These are phyloP conservation scores for Ciconia stormi DNA, from an alignment of 2,113 vertebrate species.

Conservation along the genomic window DNA sequence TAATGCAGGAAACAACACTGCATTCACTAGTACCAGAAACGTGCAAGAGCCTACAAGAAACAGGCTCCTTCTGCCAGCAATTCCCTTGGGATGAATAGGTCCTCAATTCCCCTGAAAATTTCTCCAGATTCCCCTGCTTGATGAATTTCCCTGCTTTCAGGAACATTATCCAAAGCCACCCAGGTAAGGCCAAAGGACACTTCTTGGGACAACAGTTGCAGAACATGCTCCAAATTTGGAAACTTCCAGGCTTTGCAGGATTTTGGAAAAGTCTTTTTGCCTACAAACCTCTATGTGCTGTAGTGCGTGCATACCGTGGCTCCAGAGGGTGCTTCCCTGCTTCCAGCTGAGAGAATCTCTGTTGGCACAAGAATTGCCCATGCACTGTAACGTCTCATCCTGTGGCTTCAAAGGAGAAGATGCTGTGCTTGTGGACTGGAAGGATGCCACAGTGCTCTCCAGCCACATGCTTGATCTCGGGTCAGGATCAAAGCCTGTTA, in stretches of 20 bases:
- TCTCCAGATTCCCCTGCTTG: not conserved
- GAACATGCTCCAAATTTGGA: not conserved
- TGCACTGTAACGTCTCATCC: accelerated
- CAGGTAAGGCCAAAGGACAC: not conserved
- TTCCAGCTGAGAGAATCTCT: not conserved
- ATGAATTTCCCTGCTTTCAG: not conserved
- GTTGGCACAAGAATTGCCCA: not conserved
- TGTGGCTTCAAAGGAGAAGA: not conserved
- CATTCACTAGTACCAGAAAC: not conserved
- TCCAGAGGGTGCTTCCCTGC: not conserved
- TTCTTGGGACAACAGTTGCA: not conserved
- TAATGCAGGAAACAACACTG: not conserved
- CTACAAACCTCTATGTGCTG: not conserved
- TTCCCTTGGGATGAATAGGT: not conserved
- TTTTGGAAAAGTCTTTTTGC: not conserved
- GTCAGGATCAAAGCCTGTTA: not conserved
- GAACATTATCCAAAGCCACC: not conserved
- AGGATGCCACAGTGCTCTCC: not conserved
- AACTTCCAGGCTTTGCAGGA: not conserved
- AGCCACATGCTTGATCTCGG: not conserved
- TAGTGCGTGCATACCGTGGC: not conserved
- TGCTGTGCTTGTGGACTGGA: not conserved
- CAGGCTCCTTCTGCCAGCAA: not conserved
- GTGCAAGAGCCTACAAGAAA: not conserved
- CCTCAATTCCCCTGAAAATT: not conserved